Conservation (phyloP, 2,888 invertebrate species). For the Cistogaster globosa region DNA sequence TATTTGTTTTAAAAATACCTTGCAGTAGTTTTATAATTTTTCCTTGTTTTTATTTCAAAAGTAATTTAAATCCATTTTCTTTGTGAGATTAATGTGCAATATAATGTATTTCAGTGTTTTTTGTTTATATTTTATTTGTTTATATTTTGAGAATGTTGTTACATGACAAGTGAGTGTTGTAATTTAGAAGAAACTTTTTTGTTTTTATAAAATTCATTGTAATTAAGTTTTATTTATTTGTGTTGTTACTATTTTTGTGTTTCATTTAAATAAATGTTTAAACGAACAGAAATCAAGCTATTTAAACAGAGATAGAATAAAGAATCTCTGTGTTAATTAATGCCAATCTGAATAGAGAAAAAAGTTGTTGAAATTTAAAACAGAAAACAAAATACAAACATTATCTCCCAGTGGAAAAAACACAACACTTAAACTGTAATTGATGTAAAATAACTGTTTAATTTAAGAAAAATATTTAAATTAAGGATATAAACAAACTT, state of each 20-base stretch:
- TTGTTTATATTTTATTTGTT: neutral
- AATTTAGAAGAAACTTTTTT: conserved; percentile 61
- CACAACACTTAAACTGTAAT: neutral
- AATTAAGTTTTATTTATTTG: conserved; percentile 44
- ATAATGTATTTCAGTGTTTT: conserved; percentile 38
- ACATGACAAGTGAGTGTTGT: conserved; percentile 59
- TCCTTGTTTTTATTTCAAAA: neutral
- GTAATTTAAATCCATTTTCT: conserved; percentile 30
- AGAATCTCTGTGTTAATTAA: conserved; percentile 24
- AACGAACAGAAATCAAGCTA: conserved; percentile 7
- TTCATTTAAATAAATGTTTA: conserved; percentile 25
- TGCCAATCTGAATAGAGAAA: conserved; percentile 34
- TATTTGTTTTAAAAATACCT: too few species aligned
- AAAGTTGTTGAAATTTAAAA: conserved; percentile 22
- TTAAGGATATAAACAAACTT: neutral
- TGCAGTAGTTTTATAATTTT: neutral
- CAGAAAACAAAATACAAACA: neutral
- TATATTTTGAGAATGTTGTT: conserved; percentile 8
- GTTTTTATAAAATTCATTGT: conserved; percentile 57
- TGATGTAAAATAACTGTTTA: neutral
- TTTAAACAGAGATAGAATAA: neutral
- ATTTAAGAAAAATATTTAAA: neutral
- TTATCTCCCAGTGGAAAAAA: conserved; percentile 8
- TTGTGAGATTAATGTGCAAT: conserved; percentile 39
- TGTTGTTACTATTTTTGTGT: neutral